Conservation (phyloP, 1,140 invertebrate species). For the Bradysia coprophila region DNA sequence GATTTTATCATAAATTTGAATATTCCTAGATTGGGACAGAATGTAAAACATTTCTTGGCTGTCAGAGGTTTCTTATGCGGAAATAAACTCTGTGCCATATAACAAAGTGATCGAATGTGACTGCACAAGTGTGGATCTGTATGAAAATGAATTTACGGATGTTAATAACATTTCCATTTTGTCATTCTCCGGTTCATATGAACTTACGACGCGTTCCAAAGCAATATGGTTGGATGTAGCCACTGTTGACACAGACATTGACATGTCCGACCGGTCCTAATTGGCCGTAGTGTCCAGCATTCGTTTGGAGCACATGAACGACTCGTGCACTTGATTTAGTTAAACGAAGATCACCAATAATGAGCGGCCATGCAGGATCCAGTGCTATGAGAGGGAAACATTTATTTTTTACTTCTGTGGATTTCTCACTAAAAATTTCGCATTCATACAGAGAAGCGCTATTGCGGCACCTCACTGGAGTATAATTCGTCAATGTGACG, state of each 20-base stretch:
- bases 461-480: no score
- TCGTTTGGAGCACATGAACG: conserved; percentile 56
- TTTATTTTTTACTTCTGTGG: no score
- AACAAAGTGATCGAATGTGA: conserved; percentile 31
- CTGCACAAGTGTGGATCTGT: conserved; percentile 27
- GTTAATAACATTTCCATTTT: not conserved
- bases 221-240: conserved; percentile 50
- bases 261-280: conserved; percentile 44
- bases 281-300: conserved; percentile 54
- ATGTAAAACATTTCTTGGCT: no score
- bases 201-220: conserved; percentile 22
- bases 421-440: no score
- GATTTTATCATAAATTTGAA: no score
- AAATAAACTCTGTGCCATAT: conserved; percentile 31
- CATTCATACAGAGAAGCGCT: no score
- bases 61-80: no score
- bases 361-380: conserved; percentile 50
- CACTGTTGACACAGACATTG: conserved; percentile 58
- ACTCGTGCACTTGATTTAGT: conserved; percentile 46
- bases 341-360: conserved; percentile 36
- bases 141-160: not conserved
- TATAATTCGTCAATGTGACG: no score
- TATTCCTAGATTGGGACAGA: no score
- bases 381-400: conserved; percentile 33
- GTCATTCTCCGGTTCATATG: no score